These are phyloP conservation scores for Scomberomorus guttatus DNA, from an alignment of 2,797 vertebrate genomes.

Conservation along the genomic window DNA sequence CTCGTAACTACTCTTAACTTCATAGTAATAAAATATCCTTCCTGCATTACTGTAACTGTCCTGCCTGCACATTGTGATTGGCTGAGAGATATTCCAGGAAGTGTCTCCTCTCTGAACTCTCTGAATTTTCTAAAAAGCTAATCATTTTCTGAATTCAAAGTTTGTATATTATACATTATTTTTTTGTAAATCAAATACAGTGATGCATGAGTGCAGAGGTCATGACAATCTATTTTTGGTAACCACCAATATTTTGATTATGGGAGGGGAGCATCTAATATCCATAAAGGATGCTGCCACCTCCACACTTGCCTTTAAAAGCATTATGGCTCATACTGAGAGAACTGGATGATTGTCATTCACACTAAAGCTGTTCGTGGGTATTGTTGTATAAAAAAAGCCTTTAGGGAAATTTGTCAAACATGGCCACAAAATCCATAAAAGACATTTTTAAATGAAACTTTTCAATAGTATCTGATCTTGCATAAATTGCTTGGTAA, in stretches of 20 bases:
- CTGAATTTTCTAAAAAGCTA: too few relatives aligned
- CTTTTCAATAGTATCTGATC: neutral
- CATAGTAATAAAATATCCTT: too few relatives aligned
- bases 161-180: too few relatives aligned
- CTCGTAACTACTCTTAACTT: too few relatives aligned
- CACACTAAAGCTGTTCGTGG: neutral
- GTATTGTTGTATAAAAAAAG: constrained; percentile 33
- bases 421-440: neutral
- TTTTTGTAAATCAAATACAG: neutral
- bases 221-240: neutral
- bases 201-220: neutral
- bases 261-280: neutral
- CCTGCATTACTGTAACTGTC: neutral
- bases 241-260: neutral
- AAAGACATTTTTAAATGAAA: constrained; percentile 2
- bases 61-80: neutral
- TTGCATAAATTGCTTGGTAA: neutral
- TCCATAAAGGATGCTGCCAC: neutral
- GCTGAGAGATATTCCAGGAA: neutral
- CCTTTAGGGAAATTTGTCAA: constrained; percentile 23
- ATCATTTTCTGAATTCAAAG: too few relatives aligned
- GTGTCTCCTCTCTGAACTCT: neutral
- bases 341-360: constrained; percentile 6
- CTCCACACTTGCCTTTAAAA: constrained; percentile 1
- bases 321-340: neutral